Percentiles rank a stretch among this genome's conserved stretches.
phyloP scores from a whole-genome alignment of 2,888 invertebrate species.

The Brachylomia viminalis region DNA sequence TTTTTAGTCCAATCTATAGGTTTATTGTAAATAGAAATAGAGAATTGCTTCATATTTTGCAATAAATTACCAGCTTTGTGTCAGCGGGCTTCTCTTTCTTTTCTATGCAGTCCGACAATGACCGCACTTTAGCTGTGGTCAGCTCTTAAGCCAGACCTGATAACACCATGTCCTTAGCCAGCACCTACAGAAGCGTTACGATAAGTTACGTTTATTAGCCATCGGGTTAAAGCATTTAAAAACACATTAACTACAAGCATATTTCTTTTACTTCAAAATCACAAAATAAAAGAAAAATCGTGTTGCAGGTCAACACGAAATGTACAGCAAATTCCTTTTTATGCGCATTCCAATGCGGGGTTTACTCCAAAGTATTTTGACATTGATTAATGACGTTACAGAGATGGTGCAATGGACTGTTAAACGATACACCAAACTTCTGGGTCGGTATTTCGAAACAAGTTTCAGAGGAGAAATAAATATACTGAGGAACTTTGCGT shows the following conservation, averaged over 20 bases:
- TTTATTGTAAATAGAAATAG: too few species aligned
- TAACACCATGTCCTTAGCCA: background rate
- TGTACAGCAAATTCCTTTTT: constrained; percentile 54
- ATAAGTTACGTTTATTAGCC: background rate
- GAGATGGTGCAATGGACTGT: constrained; percentile 61
- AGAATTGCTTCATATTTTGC: too few species aligned
- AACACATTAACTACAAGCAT: constrained; percentile 47
- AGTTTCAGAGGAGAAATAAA: constrained; percentile 42
- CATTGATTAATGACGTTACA: constrained; percentile 59
- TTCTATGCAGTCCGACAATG: too few species aligned
- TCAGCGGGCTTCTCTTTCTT: too few species aligned
- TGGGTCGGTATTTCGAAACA: constrained; percentile 41
- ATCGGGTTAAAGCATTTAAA: constrained; percentile 32
- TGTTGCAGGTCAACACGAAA: constrained; percentile 39
- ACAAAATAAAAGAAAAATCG: constrained; percentile 30
- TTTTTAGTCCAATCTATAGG: too few species aligned
- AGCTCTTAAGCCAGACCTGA: background rate
- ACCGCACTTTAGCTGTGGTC: too few species aligned
- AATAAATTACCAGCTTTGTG: too few species aligned
- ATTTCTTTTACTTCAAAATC: constrained; percentile 41
- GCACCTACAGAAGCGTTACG: background rate
- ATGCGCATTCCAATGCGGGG: constrained; percentile 60
- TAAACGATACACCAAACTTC: constrained; percentile 60
- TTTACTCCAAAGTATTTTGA: constrained; percentile 58
- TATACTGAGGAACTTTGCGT: constrained; percentile 15